These are phyloP conservation scores for Oedothorax gibbosus DNA, from an alignment of 1,140 invertebrate genomes.

Conservation along the genomic window DNA sequence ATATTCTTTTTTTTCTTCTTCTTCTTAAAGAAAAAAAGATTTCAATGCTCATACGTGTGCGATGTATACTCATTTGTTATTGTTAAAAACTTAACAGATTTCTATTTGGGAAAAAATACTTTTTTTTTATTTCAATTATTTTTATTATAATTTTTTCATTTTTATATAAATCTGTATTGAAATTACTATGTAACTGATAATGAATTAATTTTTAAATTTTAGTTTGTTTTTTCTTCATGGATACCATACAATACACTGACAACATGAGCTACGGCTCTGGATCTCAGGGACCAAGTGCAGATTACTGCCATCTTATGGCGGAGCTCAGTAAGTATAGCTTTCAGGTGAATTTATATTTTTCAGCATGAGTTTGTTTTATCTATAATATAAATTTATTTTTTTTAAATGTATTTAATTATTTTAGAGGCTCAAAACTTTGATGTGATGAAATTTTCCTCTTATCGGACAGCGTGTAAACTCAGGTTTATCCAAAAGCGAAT, in stretches of 20 bases:
- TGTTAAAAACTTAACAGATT: too few species aligned
- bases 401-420: conserved; percentile 60
- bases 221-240: conserved; percentile 35
- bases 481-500: conserved; percentile 97
- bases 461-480: conserved; percentile 95
- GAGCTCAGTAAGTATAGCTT: conserved; percentile 52
- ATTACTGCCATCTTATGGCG: conserved; percentile 58
- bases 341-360: too few species aligned
- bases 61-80: too few species aligned
- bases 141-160: not conserved
- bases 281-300: conserved; percentile 57
- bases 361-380: too few species aligned
- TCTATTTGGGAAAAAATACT: too few species aligned
- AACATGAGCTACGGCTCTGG: conserved; percentile 56
- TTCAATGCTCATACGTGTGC: too few species aligned
- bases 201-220: not conserved
- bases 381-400: not conserved
- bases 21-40: too few species aligned
- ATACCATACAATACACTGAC: conserved; percentile 48
- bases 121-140: too few species aligned
- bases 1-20: too few species aligned
- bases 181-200: not conserved
- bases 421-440: conserved; percentile 91
- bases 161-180: not conserved
- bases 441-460: conserved; percentile 95